Percentiles rank a stretch among this genome's conserved stretches.
Evolutionary conservation across 2,888 invertebrate genomes (phyloP).

Genomic region (Neoaliturus tenellus): DNA sequence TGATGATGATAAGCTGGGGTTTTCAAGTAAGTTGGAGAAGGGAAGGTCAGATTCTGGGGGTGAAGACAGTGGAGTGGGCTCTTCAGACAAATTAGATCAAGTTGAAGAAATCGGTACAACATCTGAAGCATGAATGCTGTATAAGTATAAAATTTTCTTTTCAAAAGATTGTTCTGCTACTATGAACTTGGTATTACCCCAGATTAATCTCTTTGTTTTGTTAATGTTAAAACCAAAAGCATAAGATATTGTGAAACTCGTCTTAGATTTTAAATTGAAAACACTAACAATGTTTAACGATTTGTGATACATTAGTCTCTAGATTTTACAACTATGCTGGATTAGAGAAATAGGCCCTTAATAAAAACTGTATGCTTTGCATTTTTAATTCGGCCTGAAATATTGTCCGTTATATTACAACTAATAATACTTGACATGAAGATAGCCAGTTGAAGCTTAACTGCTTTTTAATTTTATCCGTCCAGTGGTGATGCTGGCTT

Average conservation of each 20-base stretch:
- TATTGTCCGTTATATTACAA: slow-evolving; percentile 5
- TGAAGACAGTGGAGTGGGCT: not conserved
- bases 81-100: not conserved
- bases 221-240: not conserved
- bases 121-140: not conserved
- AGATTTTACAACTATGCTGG: slow-evolving; percentile 33
- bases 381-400: slow-evolving; percentile 11
- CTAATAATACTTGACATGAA: not conserved
- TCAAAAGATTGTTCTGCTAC: not conserved
- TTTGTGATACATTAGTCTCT: slow-evolving; percentile 21
- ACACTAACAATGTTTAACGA: slow-evolving; percentile 10
- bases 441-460: slow-evolving; percentile 8
- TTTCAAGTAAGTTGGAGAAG: not conserved
- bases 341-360: not conserved
- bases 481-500: slow-evolving; percentile 14
- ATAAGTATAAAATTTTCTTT: too few relatives aligned
- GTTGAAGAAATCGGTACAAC: not conserved
- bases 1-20: not conserved
- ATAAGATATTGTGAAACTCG: not conserved
- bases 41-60: not conserved
- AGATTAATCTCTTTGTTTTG: not conserved
- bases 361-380: slow-evolving; percentile 22
- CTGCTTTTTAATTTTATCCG: slow-evolving; percentile 9
- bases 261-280: not conserved
- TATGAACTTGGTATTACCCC: not conserved